Percentiles rank a stretch among this genome's conserved stretches.
Conservation (phyloP, 2,888 invertebrate species). For the Lasioglossum zephyrum region DNA sequence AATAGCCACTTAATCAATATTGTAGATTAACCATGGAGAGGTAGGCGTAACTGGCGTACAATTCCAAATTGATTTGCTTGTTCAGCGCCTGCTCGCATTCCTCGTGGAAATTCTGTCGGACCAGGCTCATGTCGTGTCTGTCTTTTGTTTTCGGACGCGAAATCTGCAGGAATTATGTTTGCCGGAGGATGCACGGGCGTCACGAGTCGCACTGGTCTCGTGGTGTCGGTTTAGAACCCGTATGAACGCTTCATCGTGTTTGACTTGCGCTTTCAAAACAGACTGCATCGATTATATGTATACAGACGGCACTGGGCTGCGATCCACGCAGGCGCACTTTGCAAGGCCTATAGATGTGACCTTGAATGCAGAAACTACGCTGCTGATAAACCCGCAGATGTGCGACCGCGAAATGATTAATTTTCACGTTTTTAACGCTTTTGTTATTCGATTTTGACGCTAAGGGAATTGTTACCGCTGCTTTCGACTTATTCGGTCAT, state of each 20-base stretch:
- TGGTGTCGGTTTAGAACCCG: not conserved
- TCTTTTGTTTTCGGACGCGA: not conserved
- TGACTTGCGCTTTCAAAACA: conserved; percentile 55
- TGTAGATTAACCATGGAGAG: conserved; percentile 88
- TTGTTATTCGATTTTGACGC: not conserved
- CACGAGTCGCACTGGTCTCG: conserved; percentile 22
- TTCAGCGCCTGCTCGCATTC: conserved; percentile 89
- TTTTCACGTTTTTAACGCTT: not conserved
- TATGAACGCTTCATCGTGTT: not conserved
- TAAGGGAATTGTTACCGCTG: not conserved
- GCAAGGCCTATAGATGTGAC: conserved; percentile 18
- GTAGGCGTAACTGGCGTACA: conserved; percentile 90
- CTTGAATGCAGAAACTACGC: conserved; percentile 14
- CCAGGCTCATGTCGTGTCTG: conserved; percentile 81
- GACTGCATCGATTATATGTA: conserved; percentile 26
- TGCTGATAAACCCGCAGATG: not conserved
- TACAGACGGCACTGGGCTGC: not conserved
- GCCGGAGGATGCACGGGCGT: not conserved
- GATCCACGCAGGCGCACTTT: conserved; percentile 57
- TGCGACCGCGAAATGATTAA: not conserved
- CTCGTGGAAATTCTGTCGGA: conserved; percentile 88
- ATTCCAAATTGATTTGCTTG: conserved; percentile 90
- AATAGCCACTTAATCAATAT: conserved; percentile 47
- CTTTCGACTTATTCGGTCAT: not conserved
- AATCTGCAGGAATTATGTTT: not conserved